Percentiles rank a stretch among this genome's conserved stretches.
These are phyloP conservation scores for Drosophila diplacantha DNA, from an alignment of 2,888 invertebrate species.

Conservation along the genomic window DNA sequence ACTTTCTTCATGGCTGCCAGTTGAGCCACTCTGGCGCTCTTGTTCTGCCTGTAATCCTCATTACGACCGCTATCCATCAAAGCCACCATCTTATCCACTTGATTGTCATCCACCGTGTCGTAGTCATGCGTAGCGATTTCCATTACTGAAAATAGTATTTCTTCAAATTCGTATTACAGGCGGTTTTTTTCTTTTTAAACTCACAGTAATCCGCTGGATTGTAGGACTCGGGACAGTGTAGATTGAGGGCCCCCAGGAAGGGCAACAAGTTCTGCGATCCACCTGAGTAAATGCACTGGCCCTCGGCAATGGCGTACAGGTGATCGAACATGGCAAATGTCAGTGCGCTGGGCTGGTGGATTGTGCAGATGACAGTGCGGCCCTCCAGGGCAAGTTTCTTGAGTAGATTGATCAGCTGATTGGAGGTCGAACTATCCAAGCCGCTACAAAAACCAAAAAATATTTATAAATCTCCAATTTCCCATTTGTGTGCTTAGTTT, in stretches of 20 bases:
- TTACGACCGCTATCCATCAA: constrained; percentile 83
- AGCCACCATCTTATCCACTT: constrained; percentile 79
- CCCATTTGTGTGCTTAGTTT: not conserved
- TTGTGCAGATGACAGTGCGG: constrained; percentile 90
- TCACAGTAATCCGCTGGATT: constrained; percentile 94
- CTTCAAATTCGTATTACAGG: not conserved
- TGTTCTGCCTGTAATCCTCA: constrained; percentile 79
- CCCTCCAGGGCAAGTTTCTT: constrained; percentile 90
- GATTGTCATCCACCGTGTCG: constrained; percentile 79
- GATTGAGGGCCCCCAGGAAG: constrained; percentile 84
- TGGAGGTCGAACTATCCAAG: constrained; percentile 88
- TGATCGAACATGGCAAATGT: constrained; percentile 93
- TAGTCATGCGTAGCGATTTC: constrained; percentile 90
- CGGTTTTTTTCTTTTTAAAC: constrained; percentile 63
- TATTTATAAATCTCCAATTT: not conserved
- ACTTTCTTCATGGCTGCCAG: constrained; percentile 75
- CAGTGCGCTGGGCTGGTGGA: constrained; percentile 94
- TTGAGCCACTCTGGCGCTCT: constrained; percentile 74
- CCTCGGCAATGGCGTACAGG: constrained; percentile 89
- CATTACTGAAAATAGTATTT: constrained; percentile 80
- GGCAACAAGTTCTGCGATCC: constrained; percentile 86
- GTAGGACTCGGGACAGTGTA: constrained; percentile 91
- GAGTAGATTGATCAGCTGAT: constrained; percentile 88
- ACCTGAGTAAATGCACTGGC: constrained; percentile 89
- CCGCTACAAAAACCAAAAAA: constrained; percentile 80